Evolutionary conservation across 2,113 vertebrate genomes (phyloP).

Genomic region (Lathamus discolor): DNA sequence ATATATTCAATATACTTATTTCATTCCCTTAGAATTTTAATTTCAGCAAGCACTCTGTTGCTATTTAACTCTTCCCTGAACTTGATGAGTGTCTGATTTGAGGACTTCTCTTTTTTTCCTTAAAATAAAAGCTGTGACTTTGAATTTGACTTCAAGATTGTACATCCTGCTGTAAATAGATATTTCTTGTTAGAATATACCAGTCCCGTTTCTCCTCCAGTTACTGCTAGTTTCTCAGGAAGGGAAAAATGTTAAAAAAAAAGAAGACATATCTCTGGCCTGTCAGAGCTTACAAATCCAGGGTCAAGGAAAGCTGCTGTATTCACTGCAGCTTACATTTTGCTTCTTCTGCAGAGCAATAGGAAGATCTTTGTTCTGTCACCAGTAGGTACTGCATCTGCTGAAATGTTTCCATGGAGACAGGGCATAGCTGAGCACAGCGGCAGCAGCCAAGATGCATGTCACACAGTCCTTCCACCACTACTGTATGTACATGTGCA

Average conservation of each 20-base stretch:
- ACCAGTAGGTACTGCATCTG: neutral
- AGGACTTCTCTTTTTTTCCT: neutral
- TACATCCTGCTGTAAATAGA: neutral
- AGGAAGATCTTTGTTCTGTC: neutral
- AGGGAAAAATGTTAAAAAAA: neutral
- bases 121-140: neutral
- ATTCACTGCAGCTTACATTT: neutral
- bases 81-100: neutral
- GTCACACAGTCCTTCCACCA: neutral
- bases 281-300: neutral
- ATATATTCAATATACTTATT: neutral
- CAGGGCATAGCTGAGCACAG: neutral
- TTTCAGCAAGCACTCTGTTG: neutral
- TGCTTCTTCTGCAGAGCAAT: neutral
- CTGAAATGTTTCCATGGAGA: conserved; percentile 69
- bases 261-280: neutral
- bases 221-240: neutral
- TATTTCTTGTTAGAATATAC: neutral
- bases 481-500: accelerated
- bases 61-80: neutral
- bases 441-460: neutral
- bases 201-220: neutral
- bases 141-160: neutral
- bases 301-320: neutral
- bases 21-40: neutral